These are phyloP conservation scores for Serripes groenlandicus DNA, from an alignment of 2,888 invertebrate genomes.

Conservation along the genomic window DNA sequence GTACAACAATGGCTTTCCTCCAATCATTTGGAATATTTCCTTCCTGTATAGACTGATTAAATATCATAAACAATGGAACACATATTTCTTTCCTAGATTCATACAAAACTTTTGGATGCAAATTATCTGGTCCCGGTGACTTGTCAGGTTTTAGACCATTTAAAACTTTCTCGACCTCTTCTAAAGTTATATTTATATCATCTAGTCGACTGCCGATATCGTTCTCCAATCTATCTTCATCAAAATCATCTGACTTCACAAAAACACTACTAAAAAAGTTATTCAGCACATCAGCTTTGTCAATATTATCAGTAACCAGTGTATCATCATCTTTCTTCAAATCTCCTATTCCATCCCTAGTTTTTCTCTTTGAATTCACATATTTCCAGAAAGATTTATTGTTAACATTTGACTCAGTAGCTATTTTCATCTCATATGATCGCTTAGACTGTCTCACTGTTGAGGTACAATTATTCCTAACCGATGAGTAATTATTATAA, in stretches of 20 bases:
- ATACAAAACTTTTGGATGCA: conserved; percentile 1
- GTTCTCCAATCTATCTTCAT: too few species aligned
- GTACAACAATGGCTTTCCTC: conserved; percentile 8
- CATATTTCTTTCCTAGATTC: not conserved
- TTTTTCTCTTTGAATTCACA: not conserved
- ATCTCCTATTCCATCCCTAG: not conserved
- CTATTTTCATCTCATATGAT: not conserved
- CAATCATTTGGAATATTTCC: conserved; percentile 2
- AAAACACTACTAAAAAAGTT: too few species aligned
- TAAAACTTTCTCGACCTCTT: too few species aligned
- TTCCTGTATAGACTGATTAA: not conserved
- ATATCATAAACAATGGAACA: conserved; percentile 1
- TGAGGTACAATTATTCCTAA: not conserved
- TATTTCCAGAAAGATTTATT: not conserved
- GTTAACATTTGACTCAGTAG: not conserved
- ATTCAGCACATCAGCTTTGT: not conserved
- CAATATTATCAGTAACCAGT: not conserved
- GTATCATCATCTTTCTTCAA: not conserved
- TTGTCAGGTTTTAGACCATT: conserved; percentile 5
- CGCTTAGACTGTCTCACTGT: not conserved
- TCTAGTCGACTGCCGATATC: too few species aligned
- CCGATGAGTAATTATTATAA: too few species aligned
- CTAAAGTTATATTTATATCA: too few species aligned
- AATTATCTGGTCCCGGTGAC: conserved; percentile 11
- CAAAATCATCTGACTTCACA: too few species aligned